A percentile compares a stretch with the other conserved stretches of the same genome.
Evolutionary conservation across 2,113 vertebrate species (phyloP).

Genomic region (Falcunculus frontatus): DNA sequence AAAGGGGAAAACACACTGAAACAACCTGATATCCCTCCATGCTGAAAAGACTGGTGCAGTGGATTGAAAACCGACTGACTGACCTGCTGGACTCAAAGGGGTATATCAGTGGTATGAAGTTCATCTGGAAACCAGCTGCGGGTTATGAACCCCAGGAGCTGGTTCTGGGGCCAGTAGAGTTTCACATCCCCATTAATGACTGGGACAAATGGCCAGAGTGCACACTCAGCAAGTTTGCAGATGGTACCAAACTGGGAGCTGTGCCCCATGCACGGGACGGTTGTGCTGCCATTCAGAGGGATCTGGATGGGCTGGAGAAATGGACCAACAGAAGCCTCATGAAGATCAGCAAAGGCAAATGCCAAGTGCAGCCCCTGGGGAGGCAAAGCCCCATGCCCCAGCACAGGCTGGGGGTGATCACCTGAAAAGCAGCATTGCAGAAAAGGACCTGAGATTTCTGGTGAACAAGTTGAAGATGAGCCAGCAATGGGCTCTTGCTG

Average conservation of each 20-base stretch:
- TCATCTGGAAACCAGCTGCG: neutral
- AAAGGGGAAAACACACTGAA: neutral
- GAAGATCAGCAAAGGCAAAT: neutral
- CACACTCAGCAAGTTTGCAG: neutral
- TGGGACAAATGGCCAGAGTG: neutral
- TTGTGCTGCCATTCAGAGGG: neutral
- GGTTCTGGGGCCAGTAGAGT: neutral
- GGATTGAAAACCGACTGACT: neutral
- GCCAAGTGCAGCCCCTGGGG: neutral
- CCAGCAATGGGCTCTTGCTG: neutral
- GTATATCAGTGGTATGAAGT: neutral
- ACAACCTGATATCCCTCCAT: neutral
- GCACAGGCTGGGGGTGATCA: neutral
- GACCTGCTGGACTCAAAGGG: neutral
- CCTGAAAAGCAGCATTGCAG: neutral
- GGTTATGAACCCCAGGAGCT: neutral
- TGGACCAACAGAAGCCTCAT: neutral
- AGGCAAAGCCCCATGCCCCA: neutral
- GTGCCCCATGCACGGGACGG: accelerated
- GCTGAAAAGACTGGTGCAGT: neutral
- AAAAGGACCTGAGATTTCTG: neutral
- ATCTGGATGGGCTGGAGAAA: neutral
- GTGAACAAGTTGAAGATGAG: neutral
- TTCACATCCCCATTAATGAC: neutral
- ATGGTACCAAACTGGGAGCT: neutral